These are phyloP conservation scores for Danio rerio DNA, from an alignment of 2,113 vertebrate genomes.

Conservation along the genomic window DNA sequence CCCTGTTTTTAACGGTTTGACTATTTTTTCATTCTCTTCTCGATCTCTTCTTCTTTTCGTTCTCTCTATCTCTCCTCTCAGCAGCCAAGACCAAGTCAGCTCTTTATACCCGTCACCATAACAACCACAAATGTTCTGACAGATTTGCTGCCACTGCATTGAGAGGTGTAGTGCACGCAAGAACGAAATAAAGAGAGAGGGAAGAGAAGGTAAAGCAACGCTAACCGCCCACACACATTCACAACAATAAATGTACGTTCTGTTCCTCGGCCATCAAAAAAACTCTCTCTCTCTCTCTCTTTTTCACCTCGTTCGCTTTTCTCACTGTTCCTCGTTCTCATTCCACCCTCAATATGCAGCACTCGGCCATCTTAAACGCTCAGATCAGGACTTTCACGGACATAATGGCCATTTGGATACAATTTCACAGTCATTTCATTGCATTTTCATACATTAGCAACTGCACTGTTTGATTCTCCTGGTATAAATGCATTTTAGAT, in stretches of 20 bases:
- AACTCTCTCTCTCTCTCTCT: slow-evolving; percentile 53
- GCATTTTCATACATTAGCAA: too few relatives aligned
- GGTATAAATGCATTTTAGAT: too few relatives aligned
- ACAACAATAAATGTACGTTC: slow-evolving; percentile 73
- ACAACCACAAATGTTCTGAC: slow-evolving; percentile 82
- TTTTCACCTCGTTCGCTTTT: slow-evolving; percentile 48
- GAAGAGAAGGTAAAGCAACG: slow-evolving; percentile 59
- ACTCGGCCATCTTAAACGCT: slow-evolving; percentile 39
- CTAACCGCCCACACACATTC: slow-evolving; percentile 70
- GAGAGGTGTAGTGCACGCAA: slow-evolving; percentile 70
- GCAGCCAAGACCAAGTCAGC: slow-evolving; percentile 71
- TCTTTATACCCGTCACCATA: slow-evolving; percentile 79
- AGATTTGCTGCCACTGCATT: slow-evolving; percentile 77
- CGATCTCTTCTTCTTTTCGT: slow-evolving; percentile 58
- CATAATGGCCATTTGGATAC: background rate
- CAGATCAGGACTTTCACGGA: background rate
- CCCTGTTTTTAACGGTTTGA: slow-evolving; percentile 9
- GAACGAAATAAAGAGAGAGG: slow-evolving; percentile 48
- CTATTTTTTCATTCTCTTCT: slow-evolving; percentile 46
- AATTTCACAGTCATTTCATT: background rate
- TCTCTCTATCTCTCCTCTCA: slow-evolving; percentile 59
- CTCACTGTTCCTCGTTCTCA: slow-evolving; percentile 17
- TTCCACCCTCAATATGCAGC: background rate
- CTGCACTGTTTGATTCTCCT: too few relatives aligned
- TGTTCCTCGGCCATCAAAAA: slow-evolving; percentile 71